These are phyloP conservation scores for Rosalia funebris DNA, from an alignment of 2,888 invertebrate genomes.

Conservation along the genomic window DNA sequence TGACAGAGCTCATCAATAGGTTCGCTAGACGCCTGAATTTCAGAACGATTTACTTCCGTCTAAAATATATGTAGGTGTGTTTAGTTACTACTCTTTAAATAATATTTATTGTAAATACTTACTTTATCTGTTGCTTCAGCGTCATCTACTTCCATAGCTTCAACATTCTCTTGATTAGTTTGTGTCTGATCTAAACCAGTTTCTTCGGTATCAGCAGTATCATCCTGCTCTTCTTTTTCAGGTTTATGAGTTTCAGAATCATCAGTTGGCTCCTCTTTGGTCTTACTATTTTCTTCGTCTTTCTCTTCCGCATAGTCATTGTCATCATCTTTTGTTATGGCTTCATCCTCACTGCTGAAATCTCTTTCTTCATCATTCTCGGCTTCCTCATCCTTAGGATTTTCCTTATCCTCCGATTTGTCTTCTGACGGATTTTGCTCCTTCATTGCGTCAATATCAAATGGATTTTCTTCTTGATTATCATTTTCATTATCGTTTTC, in stretches of 20 bases:
- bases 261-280: constrained; percentile 51
- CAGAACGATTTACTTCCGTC: constrained; percentile 63
- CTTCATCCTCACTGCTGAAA: constrained; percentile 58
- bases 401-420: constrained; percentile 58
- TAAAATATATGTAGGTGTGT: constrained; percentile 48
- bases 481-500: constrained; percentile 72
- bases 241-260: constrained; percentile 16
- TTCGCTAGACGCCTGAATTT: constrained; percentile 55
- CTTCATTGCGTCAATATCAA: constrained; percentile 86
- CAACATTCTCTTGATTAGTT: constrained; percentile 60
- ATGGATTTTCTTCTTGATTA: constrained; percentile 81
- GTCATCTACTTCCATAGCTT: constrained; percentile 63
- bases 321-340: constrained; percentile 58
- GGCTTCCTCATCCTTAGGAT: constrained; percentile 52
- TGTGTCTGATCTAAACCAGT: constrained; percentile 57
- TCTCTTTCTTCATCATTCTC: constrained; percentile 56
- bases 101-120: constrained; percentile 20
- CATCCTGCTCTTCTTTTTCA: constrained; percentile 55
- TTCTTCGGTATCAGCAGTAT: constrained; percentile 59
- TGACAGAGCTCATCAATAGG: constrained; percentile 67
- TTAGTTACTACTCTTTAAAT: no score
- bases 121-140: constrained; percentile 65
- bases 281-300: constrained; percentile 49
- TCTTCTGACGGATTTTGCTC: constrained; percentile 62
- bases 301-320: constrained; percentile 59